Evolutionary conservation across 2,797 vertebrate genomes (phyloP), one percentile per base, ranked within the genome.

Genomic region (Coranthus polyacanthus): DNA sequence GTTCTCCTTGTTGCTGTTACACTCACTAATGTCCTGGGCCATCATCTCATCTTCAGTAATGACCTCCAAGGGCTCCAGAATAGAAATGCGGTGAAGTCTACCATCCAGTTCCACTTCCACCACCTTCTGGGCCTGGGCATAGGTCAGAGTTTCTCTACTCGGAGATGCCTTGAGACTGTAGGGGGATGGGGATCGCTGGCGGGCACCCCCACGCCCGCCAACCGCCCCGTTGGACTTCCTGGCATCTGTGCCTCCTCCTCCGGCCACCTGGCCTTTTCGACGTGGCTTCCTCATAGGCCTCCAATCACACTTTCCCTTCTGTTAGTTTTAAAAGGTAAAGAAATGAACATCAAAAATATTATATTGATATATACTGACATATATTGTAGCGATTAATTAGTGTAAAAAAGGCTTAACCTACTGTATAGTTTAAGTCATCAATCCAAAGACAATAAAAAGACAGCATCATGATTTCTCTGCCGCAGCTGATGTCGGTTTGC

Each of bases 1-100:
- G 89, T 99, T 99, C 72, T 99, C 97, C 82, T 99, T 99, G 93
- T 99, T 99, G 88, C 97, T 99, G 82, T 98, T 99, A 89, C 96
- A 98, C 84, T 99, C 98, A 0, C 92, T 96, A 78, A 99, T 96
- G 82, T 99, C 98, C 92, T 99, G 96, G 63, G 97, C 97, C 5
- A 95, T 96, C 90, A 99, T 93, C 75, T 98, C 97, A 0, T 99
- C 97, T 69, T 99, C 97, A 0, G 97, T 98, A 65, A 99, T 96
- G 74, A 99, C 95, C 15, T 95, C 95, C 21, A 99, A 88, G 2
- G 96, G 95, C 61, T 99, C 97, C 0, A 95, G 94, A 85, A 99
- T 95, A 83, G 96, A 97, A 74, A 99, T 98, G 26, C 97, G 94
- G 53, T 99, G 98, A n/a, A 99, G 95, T 41, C 98, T 94, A 5